Conservation (phyloP, 2,113 vertebrate genomes). For the Notiomystis cincta region DNA sequence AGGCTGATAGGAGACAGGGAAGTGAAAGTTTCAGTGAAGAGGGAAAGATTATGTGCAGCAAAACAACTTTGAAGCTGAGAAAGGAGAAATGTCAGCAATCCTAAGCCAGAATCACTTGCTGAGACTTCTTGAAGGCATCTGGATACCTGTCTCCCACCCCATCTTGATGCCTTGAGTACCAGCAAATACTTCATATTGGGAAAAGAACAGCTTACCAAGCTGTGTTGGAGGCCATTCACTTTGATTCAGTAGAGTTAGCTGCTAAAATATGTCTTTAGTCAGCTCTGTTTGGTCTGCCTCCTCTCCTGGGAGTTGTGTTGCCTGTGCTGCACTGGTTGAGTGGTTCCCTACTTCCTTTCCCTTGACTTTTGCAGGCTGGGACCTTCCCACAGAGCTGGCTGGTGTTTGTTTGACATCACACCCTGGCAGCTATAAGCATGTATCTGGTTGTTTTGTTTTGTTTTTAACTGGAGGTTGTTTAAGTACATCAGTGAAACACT, state of each 20-base stretch:
- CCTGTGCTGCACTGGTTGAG: neutral
- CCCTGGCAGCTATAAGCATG: neutral
- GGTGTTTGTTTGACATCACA: neutral
- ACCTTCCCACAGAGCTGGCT: neutral
- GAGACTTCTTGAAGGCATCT: neutral
- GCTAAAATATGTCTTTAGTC: neutral
- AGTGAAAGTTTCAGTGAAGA: neutral
- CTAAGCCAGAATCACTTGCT: neutral
- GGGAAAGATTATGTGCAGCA: neutral
- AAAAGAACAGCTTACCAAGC: neutral
- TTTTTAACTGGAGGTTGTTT: neutral
- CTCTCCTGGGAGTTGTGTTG: neutral
- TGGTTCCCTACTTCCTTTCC: neutral
- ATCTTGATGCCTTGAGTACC: neutral
- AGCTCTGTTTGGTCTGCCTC: neutral
- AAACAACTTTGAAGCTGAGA: neutral
- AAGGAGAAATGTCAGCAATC: neutral
- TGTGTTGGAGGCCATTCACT: neutral
- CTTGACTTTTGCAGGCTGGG: neutral
- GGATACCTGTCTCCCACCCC: neutral
- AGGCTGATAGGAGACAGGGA: neutral
- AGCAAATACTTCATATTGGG: neutral
- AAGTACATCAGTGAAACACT: neutral
- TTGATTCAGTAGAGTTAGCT: neutral
- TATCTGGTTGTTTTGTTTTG: neutral